Percentiles rank a stretch among this genome's conserved stretches.
Conservation (phyloP, 2,888 invertebrate genomes). For the Thecophora atra region DNA sequence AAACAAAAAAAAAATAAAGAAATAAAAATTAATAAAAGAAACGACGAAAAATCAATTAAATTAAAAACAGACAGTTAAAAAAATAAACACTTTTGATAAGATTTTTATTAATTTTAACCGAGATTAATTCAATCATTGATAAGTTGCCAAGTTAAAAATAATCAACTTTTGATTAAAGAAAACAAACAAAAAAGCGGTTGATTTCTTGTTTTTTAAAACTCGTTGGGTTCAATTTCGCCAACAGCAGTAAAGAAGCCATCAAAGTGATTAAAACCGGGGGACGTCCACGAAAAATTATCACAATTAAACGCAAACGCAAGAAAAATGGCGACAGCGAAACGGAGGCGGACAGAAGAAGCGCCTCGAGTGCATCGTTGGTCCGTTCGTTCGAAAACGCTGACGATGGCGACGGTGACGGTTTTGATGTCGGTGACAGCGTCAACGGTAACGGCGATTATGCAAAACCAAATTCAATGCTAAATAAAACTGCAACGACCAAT, state of each 20-base stretch:
- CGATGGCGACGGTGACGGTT: slow-evolving; percentile 18
- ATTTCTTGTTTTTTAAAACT: not conserved
- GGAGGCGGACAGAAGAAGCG: slow-evolving; percentile 48
- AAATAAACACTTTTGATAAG: too few species aligned
- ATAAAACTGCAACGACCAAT: slow-evolving; percentile 23
- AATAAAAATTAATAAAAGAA: not conserved
- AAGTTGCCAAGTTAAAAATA: too few species aligned
- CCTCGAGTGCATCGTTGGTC: slow-evolving; percentile 21
- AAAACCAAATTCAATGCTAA: slow-evolving; percentile 29
- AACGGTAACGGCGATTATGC: slow-evolving; percentile 44
- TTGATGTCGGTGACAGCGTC: slow-evolving; percentile 1
- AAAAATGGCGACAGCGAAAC: slow-evolving; percentile 50
- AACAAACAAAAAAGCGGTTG: slow-evolving; percentile 2
- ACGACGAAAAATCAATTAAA: not conserved
- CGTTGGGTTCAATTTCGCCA: not conserved
- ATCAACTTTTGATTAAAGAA: not conserved
- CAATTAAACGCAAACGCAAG: slow-evolving; percentile 54
- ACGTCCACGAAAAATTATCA: slow-evolving; percentile 55
- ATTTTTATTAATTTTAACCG: too few species aligned
- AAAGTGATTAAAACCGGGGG: slow-evolving; percentile 54
- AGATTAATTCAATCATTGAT: too few species aligned
- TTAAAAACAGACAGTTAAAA: not conserved
- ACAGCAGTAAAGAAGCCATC: slow-evolving; percentile 32
- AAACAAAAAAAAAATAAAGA: not conserved
- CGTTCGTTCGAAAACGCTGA: slow-evolving; percentile 35